Conservation (phyloP, 2,888 invertebrate genomes). For the Diarsia dahlii region DNA sequence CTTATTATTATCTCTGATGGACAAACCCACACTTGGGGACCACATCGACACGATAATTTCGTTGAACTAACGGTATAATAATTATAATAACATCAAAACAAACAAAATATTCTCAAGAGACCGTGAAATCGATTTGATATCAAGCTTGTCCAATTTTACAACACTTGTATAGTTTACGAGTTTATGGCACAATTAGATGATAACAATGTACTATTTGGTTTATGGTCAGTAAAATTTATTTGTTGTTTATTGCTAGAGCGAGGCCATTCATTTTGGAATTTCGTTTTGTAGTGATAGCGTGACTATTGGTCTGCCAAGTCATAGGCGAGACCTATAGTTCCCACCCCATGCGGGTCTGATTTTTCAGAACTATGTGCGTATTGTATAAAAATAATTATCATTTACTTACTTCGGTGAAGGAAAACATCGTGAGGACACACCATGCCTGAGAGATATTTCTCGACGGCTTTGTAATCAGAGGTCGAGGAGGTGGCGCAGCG, state of each 20-base stretch:
- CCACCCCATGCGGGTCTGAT: too few relatives aligned
- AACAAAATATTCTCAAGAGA: neutral
- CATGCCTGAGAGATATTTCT: neutral
- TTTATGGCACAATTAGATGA: slow-evolving; percentile 34
- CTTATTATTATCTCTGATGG: too few relatives aligned
- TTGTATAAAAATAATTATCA: too few relatives aligned
- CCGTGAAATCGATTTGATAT: slow-evolving; percentile 49
- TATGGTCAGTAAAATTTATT: slow-evolving; percentile 1
- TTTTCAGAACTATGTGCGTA: too few relatives aligned
- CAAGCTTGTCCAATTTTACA: slow-evolving; percentile 33
- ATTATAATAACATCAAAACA: slow-evolving; percentile 10
- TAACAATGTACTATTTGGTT: slow-evolving; percentile 22
- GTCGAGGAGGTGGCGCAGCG: too few relatives aligned
- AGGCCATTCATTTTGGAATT: neutral
- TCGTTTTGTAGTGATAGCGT: neutral
- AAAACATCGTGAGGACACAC: too few relatives aligned
- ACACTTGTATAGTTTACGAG: slow-evolving; percentile 7
- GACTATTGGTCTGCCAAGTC: too few relatives aligned
- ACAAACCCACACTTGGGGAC: neutral
- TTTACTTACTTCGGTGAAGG: too few relatives aligned
- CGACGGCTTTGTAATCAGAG: too few relatives aligned
- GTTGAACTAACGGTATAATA: slow-evolving; percentile 9
- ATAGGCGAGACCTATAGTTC: too few relatives aligned
- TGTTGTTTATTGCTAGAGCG: neutral
- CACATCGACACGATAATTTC: neutral